Conservation (phyloP, 2,888 invertebrate species). For the Bursaphelenchus okinawaensis region DNA sequence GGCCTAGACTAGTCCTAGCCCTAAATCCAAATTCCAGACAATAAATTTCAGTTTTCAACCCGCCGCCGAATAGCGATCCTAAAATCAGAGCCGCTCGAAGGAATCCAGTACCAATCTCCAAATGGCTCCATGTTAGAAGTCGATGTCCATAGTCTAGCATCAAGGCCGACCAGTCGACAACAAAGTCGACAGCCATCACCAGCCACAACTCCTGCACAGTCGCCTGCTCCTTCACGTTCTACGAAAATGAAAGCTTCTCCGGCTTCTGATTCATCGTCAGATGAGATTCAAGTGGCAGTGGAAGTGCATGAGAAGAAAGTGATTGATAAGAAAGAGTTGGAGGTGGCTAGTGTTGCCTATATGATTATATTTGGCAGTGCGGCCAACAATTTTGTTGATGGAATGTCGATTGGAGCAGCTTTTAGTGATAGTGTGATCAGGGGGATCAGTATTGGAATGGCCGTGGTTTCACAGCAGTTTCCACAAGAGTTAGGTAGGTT, state of each 20-base stretch:
- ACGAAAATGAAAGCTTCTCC: not conserved
- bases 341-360: conserved; percentile 51
- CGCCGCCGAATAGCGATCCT: conserved; percentile 42
- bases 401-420: conserved; percentile 55
- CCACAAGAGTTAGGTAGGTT: conserved; percentile 48
- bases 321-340: conserved; percentile 39
- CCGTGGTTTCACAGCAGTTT: conserved; percentile 54
- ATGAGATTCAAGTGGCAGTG: conserved; percentile 34
- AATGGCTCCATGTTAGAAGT: conserved; percentile 17
- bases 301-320: conserved; percentile 46
- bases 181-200: not conserved
- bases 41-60: conserved; percentile 41
- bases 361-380: conserved; percentile 54
- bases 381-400: conserved; percentile 55
- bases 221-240: not conserved
- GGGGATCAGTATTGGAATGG: conserved; percentile 49
- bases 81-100: conserved; percentile 34
- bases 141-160: conserved; percentile 14
- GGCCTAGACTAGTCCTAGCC: no score
- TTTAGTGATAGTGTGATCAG: conserved; percentile 48
- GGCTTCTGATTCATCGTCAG: not conserved
- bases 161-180: not conserved
- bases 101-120: conserved; percentile 33
- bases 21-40: no score
- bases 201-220: not conserved